These are phyloP conservation scores for Oreocharis arfaki DNA, from an alignment of 2,113 vertebrate genomes.

Conservation along the genomic window DNA sequence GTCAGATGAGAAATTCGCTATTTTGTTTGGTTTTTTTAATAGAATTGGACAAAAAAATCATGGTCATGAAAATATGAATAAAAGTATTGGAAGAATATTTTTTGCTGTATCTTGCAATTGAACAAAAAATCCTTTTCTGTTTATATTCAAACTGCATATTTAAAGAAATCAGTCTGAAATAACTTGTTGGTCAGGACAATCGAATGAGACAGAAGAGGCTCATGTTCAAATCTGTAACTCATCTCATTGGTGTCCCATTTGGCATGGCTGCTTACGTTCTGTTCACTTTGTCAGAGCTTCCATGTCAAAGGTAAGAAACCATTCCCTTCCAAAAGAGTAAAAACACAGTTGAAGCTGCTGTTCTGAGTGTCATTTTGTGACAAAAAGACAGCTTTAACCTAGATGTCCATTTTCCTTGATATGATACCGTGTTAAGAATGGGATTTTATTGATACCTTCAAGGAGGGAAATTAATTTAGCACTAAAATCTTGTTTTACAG, in stretches of 20 bases:
- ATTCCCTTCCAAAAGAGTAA: not conserved
- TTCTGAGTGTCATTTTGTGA: not conserved
- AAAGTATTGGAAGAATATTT: not conserved
- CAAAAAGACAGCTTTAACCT: not conserved
- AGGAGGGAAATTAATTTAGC: not conserved
- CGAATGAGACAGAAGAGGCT: not conserved
- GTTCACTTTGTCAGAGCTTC: not conserved
- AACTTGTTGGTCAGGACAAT: not conserved
- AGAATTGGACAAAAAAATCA: not conserved
- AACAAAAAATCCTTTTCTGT: not conserved
- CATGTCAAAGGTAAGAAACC: not conserved
- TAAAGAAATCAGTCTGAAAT: not conserved
- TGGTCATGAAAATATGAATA: not conserved
- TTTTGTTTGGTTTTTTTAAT: not conserved
- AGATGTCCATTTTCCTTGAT: not conserved
- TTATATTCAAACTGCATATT: not conserved
- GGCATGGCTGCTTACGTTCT: not conserved
- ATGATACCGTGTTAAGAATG: not conserved
- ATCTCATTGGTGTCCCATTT: not conserved
- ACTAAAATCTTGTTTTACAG: not conserved
- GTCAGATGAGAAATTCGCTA: accelerated
- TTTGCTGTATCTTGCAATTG: not conserved
- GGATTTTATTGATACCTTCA: not conserved
- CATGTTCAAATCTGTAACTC: not conserved
- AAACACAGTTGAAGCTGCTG: not conserved